Evolutionary conservation across 2,888 invertebrate genomes (phyloP), one percentile per base, ranked within the genome.

Genomic region (Leptopilina syphax): DNA sequence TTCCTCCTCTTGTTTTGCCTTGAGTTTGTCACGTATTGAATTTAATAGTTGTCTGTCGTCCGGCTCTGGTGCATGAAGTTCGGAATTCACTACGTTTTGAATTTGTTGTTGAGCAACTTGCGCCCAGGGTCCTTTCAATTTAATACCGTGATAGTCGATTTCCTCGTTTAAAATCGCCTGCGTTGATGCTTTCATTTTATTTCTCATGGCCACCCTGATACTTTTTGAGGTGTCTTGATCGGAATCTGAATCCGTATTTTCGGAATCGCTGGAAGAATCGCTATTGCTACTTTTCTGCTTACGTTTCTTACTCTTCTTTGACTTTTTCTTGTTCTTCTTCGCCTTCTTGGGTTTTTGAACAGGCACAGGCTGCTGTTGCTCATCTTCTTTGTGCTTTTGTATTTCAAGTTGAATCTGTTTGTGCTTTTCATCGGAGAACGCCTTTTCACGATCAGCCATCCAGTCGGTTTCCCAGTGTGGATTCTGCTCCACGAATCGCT

Each of bases 401-500:
- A 91, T 79, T 50, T 91, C 91, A 66, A 90, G 80, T 7, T 92
- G 91, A 82, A 92, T 92, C 63, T 92, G 93, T 85, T 90, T 90
- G 83, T 89, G 88, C 79, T 87, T 90, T 76, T 92, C 91, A 57
- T 92, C 90, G 3, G 90, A 89, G 60, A 91, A 94, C 0, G 96
- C 95, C 85, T 95, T 95, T 87, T 96, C 96, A 5, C 97, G 93
- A 91, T 97, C 97, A 9, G 95, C 95, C 93, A 96, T 94, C 97
- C 97, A 97, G 88, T 97, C 96, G 0, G 95, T 95, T 91, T 97
- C 97, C 95, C 97, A 97, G 87, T 96, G 96, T 0, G 97, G 96
- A 92, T 97, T 97, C 90, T 96, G 96, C 82, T 96, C 96, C 24
- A 96, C 95, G 89, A 96, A 97, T 88, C 95, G 95, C 97, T 97